Percentiles rank a stretch among this genome's conserved stretches.
These are phyloP conservation scores for Coracias cyanogaster DNA, from an alignment of 2,797 vertebrate genomes.

Conservation along the genomic window DNA sequence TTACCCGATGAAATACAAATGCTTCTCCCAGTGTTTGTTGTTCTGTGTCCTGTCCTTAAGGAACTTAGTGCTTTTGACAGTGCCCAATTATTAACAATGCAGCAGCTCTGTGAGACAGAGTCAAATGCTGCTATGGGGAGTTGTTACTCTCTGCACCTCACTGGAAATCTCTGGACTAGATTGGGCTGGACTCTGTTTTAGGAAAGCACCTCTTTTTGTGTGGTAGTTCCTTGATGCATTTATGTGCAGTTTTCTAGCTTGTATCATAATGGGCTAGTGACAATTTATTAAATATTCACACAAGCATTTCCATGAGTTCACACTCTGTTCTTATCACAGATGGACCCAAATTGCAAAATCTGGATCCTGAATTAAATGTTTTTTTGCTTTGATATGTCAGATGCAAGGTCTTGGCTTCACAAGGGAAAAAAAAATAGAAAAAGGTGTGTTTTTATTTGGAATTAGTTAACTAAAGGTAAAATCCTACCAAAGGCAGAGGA, in stretches of 20 bases:
- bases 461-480: neutral
- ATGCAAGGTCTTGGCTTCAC: neutral
- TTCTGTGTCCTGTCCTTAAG: neutral
- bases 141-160: neutral
- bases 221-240: neutral
- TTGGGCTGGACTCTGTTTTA: neutral
- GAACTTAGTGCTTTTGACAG: neutral
- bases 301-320: slow-evolving; percentile 39
- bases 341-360: slow-evolving; percentile 46
- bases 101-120: neutral
- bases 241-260: neutral
- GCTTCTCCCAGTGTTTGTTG: neutral
- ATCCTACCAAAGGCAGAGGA: neutral
- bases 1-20: neutral
- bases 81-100: neutral
- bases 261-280: neutral
- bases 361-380: slow-evolving; percentile 57
- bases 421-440: neutral
- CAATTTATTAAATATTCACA: slow-evolving; percentile 65
- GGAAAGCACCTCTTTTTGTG: neutral
- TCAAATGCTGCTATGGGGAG: neutral
- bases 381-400: slow-evolving; percentile 21
- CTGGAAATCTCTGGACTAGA: neutral
- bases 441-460: neutral
- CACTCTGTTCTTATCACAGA: slow-evolving; percentile 62